phyloP scores from a whole-genome alignment of 2,888 invertebrate genomes.

The Parelbella ahira region DNA sequence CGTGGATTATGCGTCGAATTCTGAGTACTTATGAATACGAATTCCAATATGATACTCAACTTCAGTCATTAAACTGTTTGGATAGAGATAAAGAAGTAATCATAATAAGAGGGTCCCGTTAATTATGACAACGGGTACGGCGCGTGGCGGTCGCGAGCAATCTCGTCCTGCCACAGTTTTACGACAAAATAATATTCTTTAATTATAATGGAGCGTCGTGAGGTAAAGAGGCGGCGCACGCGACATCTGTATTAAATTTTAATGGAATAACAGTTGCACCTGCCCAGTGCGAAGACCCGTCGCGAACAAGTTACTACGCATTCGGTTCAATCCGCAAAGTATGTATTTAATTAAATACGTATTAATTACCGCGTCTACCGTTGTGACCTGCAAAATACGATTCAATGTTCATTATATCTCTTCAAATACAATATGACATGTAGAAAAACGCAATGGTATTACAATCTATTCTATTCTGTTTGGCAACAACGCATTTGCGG shows the following conservation, averaged over 20 bases:
- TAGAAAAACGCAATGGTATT: no score
- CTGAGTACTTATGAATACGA: slow-evolving; percentile 2
- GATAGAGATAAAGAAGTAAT: slow-evolving; percentile 51
- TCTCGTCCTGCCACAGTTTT: slow-evolving; percentile 52
- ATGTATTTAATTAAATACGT: slow-evolving; percentile 59
- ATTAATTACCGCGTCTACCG: neutral
- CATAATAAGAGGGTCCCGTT: slow-evolving; percentile 59
- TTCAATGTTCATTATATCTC: no score
- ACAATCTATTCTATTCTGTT: no score
- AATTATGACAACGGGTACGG: slow-evolving; percentile 41
- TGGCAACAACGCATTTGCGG: no score
- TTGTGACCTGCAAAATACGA: neutral
- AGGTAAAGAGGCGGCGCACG: slow-evolving; percentile 71
- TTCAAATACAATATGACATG: no score
- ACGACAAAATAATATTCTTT: slow-evolving; percentile 77
- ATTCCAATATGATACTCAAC: slow-evolving; percentile 20
- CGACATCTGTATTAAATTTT: slow-evolving; percentile 79
- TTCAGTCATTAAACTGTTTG: slow-evolving; percentile 19
- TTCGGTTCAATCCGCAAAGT: slow-evolving; percentile 50
- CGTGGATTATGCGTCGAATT: slow-evolving; percentile 5
- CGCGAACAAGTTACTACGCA: slow-evolving; percentile 43
- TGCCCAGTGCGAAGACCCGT: slow-evolving; percentile 52
- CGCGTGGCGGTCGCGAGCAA: slow-evolving; percentile 58
- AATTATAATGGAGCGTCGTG: slow-evolving; percentile 73
- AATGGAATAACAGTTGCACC: slow-evolving; percentile 72